These are phyloP conservation scores for Bergia sp. DNA, from an alignment of 92 coral and sea anemone genomes.

Conservation along the genomic window DNA sequence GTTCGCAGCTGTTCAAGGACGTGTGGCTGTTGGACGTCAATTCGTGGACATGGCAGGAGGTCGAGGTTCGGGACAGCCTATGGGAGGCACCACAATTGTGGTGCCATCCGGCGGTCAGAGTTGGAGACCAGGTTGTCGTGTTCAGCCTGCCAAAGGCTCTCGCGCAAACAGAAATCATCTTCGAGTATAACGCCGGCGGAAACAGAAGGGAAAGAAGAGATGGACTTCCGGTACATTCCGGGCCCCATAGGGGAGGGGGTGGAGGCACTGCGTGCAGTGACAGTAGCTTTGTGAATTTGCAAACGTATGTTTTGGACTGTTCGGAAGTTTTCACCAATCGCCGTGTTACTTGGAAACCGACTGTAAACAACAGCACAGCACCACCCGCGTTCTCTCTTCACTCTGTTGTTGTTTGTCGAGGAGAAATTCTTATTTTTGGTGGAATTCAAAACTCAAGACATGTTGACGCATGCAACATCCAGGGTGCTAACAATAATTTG, in stretches of 20 bases:
- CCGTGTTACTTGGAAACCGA: slow-evolving; percentile 28
- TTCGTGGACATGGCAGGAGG: slow-evolving; percentile 88
- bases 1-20: slow-evolving; percentile 80
- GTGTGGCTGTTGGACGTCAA: slow-evolving; percentile 88
- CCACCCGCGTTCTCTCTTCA: slow-evolving; percentile 80
- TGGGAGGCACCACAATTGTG: slow-evolving; percentile 96
- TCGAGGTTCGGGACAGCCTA: slow-evolving; percentile 64
- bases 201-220: slow-evolving; percentile 21
- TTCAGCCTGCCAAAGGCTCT: slow-evolving; percentile 19
- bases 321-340: slow-evolving; percentile 8
- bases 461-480: slow-evolving; percentile 35
- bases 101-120: slow-evolving; percentile 91
- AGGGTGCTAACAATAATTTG: slow-evolving; percentile 20
- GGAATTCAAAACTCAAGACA: slow-evolving; percentile 64
- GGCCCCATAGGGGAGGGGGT: slow-evolving; percentile 15
- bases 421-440: slow-evolving; percentile 86
- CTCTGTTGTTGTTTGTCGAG: slow-evolving; percentile 84
- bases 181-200: slow-evolving; percentile 20
- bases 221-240: slow-evolving; percentile 9
- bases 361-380: slow-evolving; percentile 38
- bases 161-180: slow-evolving; percentile 31
- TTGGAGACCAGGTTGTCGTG: slow-evolving; percentile 70
- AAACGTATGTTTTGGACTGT: slow-evolving; percentile 20
- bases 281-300: neutral
- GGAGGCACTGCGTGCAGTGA: slow-evolving; percentile 12